Evolutionary conservation across 2,888 invertebrate genomes (phyloP).

Genomic region (Eudemis profundana): DNA sequence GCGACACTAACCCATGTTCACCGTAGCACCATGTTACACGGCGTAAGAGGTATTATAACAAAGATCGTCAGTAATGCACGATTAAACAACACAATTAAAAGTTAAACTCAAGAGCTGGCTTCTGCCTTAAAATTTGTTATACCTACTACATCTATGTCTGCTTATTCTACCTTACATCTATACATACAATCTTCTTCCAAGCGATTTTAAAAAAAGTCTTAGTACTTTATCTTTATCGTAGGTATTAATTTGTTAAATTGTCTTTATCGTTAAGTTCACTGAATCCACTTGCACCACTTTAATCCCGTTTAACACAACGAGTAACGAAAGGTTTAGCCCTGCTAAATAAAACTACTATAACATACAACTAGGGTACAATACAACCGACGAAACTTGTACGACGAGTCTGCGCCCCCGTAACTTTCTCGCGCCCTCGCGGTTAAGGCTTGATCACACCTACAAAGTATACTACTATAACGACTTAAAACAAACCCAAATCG

Average conservation of each 20-base stretch:
- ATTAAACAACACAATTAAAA: slow-evolving; percentile 45
- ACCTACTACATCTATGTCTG: slow-evolving; percentile 84
- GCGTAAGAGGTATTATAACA: slow-evolving; percentile 16
- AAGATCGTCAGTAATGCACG: slow-evolving; percentile 38
- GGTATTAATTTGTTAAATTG: slow-evolving; percentile 84
- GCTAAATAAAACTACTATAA: slow-evolving; percentile 74
- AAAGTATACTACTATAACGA: neutral
- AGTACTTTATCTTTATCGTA: slow-evolving; percentile 75
- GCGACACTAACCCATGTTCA: neutral
- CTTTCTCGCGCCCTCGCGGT: neutral
- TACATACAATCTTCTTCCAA: slow-evolving; percentile 82
- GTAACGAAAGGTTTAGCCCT: slow-evolving; percentile 73
- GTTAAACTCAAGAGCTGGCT: slow-evolving; percentile 38
- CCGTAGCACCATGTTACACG: neutral
- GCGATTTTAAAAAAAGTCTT: slow-evolving; percentile 83
- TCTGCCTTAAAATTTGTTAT: slow-evolving; percentile 80
- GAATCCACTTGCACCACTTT: slow-evolving; percentile 80
- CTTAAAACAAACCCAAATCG: neutral
- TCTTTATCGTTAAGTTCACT: slow-evolving; percentile 80
- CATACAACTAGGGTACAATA: slow-evolving; percentile 76
- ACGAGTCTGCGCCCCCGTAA: slow-evolving; percentile 46
- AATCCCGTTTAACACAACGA: slow-evolving; percentile 70
- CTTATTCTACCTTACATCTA: slow-evolving; percentile 78
- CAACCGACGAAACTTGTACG: slow-evolving; percentile 70
- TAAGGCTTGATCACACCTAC: neutral